These are phyloP conservation scores for Morone saxatilis DNA, from an alignment of 2,113 vertebrate genomes.

Conservation along the genomic window DNA sequence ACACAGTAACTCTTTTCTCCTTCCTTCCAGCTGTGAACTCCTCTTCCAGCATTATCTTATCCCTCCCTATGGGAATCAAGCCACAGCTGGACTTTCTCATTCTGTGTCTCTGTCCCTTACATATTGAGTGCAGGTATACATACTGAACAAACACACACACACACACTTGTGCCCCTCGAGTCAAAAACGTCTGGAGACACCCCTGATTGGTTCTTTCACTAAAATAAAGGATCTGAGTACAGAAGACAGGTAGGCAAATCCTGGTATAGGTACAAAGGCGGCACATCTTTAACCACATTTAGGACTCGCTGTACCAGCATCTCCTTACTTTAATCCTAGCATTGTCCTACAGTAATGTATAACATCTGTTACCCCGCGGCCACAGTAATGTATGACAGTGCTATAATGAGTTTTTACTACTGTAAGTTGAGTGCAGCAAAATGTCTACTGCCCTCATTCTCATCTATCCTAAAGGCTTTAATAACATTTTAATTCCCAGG, in stretches of 20 bases:
- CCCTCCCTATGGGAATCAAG: background rate
- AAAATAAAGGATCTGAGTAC: too few species aligned
- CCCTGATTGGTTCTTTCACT: too few species aligned
- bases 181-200: too few species aligned
- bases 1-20: background rate
- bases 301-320: conserved; percentile 8
- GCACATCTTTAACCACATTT: conserved; percentile 6
- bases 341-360: background rate
- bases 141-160: background rate
- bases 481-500: background rate
- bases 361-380: too few species aligned
- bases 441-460: background rate
- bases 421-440: background rate
- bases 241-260: too few species aligned
- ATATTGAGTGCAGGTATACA: background rate
- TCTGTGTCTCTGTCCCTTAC: background rate
- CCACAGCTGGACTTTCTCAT: conserved; percentile 43
- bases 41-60: conserved; percentile 27
- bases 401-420: background rate
- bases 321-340: background rate
- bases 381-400: background rate
- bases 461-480: background rate
- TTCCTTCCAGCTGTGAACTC: conserved; percentile 48
- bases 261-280: background rate
- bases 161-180: background rate